Base-by-base conservation (phyloP, 1,140 invertebrate species). In the Philopotamus ludificatus region DNA sequence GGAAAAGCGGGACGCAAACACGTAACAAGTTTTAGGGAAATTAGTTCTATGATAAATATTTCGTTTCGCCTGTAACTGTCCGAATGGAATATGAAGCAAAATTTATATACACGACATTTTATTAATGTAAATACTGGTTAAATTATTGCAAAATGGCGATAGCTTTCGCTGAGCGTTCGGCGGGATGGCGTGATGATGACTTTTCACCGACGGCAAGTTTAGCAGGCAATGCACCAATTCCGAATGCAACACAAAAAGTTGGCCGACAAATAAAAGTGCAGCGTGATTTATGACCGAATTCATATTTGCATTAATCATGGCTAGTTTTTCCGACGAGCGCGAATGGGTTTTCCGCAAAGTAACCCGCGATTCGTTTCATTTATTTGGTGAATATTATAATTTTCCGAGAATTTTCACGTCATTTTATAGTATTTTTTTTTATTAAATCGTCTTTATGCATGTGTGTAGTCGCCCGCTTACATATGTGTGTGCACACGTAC, bases 221-320 rank as follows among this genome's bases (percentile, higher is more conserved):
- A n/a, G n/a, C n/a, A n/a, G n/a, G 44, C 44, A 47, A 16, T 47
- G 44, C 44, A 47, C 8, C 44, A 47, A 16, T 47, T 47, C 44
- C 44, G 44, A 16, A 16, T 16, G 8, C 44, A 20, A 9, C 8
- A 7, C 18, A 47, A 4, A 15, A 9, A 16, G 44, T 16, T 7
- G 18, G 44, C 8, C 44, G 18, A 47, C 18, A 47, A 47, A 47
- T 9, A 47, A 47, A 47, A 47, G 18, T 7, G 44, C 44, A 47
- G 10, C 10, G 44, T 47, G 44, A 47, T 47, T 47, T 47, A 47
- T 47, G 44, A 16, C 8, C 15, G 44, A 47, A 47, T 47, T 47
- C 44, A 47, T 47, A n/a, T 47, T 47, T 47, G 44, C 44, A 47
- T 47, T 47, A 47, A 47, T 47, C 44, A 20, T 16, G 4, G 4